phyloP scores from a whole-genome alignment of 1,140 invertebrate species.

The Cotesia typhae region DNA sequence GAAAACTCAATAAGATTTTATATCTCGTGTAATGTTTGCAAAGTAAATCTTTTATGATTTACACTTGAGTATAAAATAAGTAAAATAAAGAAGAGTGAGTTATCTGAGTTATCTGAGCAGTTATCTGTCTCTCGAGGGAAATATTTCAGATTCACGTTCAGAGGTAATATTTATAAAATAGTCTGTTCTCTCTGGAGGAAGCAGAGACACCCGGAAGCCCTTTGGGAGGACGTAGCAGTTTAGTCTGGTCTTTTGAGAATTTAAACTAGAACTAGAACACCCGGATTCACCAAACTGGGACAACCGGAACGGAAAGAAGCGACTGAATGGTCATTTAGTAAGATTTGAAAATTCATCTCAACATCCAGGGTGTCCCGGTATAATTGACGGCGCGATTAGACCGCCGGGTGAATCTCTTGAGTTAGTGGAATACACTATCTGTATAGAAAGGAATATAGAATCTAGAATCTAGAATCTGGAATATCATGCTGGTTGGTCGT shows the following conservation, averaged over 20 bases:
- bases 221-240: too few relatives aligned
- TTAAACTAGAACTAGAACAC: too few relatives aligned
- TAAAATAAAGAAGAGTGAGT: slow-evolving; percentile 22
- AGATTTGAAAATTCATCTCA: slow-evolving; percentile 20
- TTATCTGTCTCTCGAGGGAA: slow-evolving; percentile 28
- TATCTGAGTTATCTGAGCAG: slow-evolving; percentile 11
- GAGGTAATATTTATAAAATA: slow-evolving; percentile 1
- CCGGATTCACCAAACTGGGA: neutral
- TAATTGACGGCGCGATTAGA: slow-evolving; percentile 26
- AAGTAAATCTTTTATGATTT: neutral
- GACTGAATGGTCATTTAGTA: slow-evolving; percentile 18
- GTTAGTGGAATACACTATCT: neutral
- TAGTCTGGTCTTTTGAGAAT: too few relatives aligned
- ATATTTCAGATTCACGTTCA: slow-evolving; percentile 9
- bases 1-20: too few relatives aligned
- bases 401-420: neutral
- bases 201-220: too few relatives aligned
- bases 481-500: neutral
- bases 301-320: slow-evolving; percentile 8
- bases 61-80: neutral
- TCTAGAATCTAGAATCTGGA: too few relatives aligned
- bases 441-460: neutral
- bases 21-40: neutral
- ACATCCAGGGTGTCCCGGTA: slow-evolving; percentile 15
- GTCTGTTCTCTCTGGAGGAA: neutral